Evolutionary conservation across 2,797 vertebrate species (phyloP), one percentile per base, ranked within the genome.

Genomic region (Diplodus sargus): DNA sequence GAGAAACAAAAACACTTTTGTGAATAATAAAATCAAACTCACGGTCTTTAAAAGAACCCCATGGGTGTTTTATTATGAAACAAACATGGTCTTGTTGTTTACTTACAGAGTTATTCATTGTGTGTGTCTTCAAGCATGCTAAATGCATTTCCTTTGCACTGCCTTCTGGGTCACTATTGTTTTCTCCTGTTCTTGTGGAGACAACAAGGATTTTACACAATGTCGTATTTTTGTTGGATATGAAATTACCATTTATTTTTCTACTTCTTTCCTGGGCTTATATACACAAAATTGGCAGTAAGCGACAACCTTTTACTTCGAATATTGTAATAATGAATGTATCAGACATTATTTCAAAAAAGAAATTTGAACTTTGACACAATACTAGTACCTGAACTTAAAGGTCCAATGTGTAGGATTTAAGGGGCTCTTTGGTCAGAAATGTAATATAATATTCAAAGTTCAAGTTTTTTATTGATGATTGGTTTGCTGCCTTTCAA

Each of bases 21-120:
- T 51, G 18, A 25, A 20, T n/a, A 22, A 15, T 20, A 22, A 39
- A 49, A 22, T 63, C 17, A 25, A 43, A 52, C 48, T 18, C 9
- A 17, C 4, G 30, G 49, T 56, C 5, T 58, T 53, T 57, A 30
- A 18, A 71, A 4, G 0, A 5, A 13, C 25, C n/a, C 5, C 13
- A 16, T 39, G 45, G 70, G 56, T 47, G 22, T 53, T 79, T 72
- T 43, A 56, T n/a, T 14, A 54, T 61, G 51, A 74, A 10, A 72
- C 48, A 73, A 70, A 43, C 6, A 4, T 4, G 15, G n/a, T 28
- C 39, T 1, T 68, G 23, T 59, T 62, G 54, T 79, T 73, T 43
- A 67, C 22, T 45, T 65, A 10, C 17, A 64, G 68, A 10, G 4
- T 20, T 68, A 74, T 56, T 51, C 22, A 30, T 12, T 54, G 47